Conservation (phyloP, 2,888 invertebrate genomes). For the Campaea margaritaria region DNA sequence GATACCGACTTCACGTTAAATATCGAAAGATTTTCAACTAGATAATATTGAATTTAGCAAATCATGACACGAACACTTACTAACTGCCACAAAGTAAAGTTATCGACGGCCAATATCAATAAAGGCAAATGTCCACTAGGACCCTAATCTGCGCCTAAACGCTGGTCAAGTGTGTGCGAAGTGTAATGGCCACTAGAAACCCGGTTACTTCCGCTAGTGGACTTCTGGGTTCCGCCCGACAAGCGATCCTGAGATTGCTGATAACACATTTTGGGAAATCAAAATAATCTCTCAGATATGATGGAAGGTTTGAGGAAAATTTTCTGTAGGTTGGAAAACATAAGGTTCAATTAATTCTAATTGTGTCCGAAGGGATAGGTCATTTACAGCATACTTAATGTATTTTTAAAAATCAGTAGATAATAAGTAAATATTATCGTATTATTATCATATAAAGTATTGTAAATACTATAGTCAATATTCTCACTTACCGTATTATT, state of each 20-base stretch:
- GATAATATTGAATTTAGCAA: too few relatives aligned
- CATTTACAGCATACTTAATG: too few relatives aligned
- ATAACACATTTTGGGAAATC: background rate
- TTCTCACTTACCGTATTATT: too few relatives aligned
- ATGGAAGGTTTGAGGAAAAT: background rate
- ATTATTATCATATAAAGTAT: too few relatives aligned
- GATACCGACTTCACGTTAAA: too few relatives aligned
- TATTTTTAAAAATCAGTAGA: too few relatives aligned
- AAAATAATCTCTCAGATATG: background rate
- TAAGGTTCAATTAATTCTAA: too few relatives aligned
- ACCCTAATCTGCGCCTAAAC: conserved; percentile 12
- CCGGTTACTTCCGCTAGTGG: background rate
- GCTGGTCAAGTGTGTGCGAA: conserved; percentile 5
- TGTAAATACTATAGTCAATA: too few relatives aligned
- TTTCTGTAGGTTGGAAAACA: background rate
- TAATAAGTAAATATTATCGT: too few relatives aligned
- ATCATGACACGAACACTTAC: too few relatives aligned
- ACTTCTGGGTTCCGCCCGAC: conserved; percentile 4
- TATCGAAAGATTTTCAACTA: too few relatives aligned
- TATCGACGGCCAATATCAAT: conserved; percentile 12
- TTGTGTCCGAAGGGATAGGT: too few relatives aligned
- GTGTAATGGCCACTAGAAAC: conserved; percentile 13
- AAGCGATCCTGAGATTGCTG: conserved; percentile 5
- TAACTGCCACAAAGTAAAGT: conserved; percentile 3
- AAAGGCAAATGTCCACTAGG: conserved; percentile 12